Percentiles rank a stretch among this genome's conserved stretches.
Evolutionary conservation across 2,113 vertebrate genomes (phyloP).

Genomic region (Phoxinus phoxinus): DNA sequence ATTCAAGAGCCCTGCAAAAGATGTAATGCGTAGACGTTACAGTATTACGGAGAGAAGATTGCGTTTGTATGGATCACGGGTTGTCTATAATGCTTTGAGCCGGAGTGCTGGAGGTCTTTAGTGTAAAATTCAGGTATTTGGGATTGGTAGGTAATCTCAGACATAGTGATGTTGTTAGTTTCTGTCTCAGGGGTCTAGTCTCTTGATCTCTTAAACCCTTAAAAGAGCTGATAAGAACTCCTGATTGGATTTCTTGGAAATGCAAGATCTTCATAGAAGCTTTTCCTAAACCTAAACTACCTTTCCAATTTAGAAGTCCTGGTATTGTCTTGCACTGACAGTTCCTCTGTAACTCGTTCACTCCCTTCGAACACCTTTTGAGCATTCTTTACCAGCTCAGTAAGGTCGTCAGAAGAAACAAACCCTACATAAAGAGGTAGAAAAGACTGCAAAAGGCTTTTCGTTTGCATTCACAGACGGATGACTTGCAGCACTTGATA

Average conservation of each 20-base stretch:
- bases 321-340: neutral
- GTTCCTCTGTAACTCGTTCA: neutral
- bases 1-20: constrained; percentile 43
- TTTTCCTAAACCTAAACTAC: neutral
- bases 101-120: constrained; percentile 41
- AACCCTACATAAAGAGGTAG: neutral
- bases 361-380: neutral
- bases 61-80: constrained; percentile 48
- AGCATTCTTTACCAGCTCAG: neutral
- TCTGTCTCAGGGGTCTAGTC: constrained; percentile 3
- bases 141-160: constrained; percentile 33
- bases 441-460: neutral
- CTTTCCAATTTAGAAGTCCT: neutral
- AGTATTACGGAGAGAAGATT: constrained; percentile 34
- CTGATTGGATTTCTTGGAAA: constrained; percentile 40
- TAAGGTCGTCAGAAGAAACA: neutral
- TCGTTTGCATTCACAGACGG: neutral
- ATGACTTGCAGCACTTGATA: constrained; percentile 47
- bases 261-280: constrained; percentile 4
- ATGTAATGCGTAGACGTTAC: constrained; percentile 37
- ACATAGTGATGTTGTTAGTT: constrained; percentile 29
- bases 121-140: constrained; percentile 50
- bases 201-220: constrained; percentile 15
- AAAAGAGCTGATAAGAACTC: constrained; percentile 23
- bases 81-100: constrained; percentile 16